Evolutionary conservation across 2,888 invertebrate genomes (phyloP), one percentile per base, ranked within the genome.

Genomic region (Scaptomyza caliginosa): DNA sequence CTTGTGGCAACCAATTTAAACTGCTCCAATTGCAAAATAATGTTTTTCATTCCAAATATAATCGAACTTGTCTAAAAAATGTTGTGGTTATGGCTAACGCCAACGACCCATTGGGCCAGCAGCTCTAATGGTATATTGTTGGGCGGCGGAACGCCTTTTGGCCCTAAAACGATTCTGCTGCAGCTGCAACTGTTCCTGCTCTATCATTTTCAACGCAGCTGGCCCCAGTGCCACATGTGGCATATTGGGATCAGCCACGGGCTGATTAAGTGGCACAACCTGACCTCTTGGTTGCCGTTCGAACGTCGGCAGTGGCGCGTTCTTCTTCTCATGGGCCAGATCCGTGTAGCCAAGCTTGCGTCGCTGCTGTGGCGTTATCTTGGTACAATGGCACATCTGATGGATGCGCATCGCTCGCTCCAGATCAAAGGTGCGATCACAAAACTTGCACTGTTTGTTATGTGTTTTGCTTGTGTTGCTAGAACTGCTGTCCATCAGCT

Each of bases 391-490:
- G 58, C 74, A 63, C 67, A 83, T 7, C 57, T 74, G 87, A 19
- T 83, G 83, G 7, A 83, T 87, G 59, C 72, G 87, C 46, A 87
- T 36, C 0, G 83, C 82, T 3, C 83, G 87, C 30, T 85, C 78
- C 32, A 83, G 39, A 10, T 74, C 70, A 16, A 87, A 83, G 8
- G 17, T 51, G 16, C 87, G 87, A 56, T 85, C 83, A 17, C 83
- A 83, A 39, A 52, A 85, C 36, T 76, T 64, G 49, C 83, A 83
- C 49, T 60, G 62, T 1, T 69, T 68, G n/a, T 32, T 46, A 4
- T 21, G 13, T 6, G 7, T 1, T 4, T 30, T 16, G 1, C 28
- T 38, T 0, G 28, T 11, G 13, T 13, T 32, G 6, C n/a, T 1
- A 0, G 39, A 13, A 1, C 39, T 45, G 48, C 0, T 59, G 42